Evolutionary conservation across 2,797 vertebrate genomes (phyloP).

Genomic region (Nothura maculosa): DNA sequence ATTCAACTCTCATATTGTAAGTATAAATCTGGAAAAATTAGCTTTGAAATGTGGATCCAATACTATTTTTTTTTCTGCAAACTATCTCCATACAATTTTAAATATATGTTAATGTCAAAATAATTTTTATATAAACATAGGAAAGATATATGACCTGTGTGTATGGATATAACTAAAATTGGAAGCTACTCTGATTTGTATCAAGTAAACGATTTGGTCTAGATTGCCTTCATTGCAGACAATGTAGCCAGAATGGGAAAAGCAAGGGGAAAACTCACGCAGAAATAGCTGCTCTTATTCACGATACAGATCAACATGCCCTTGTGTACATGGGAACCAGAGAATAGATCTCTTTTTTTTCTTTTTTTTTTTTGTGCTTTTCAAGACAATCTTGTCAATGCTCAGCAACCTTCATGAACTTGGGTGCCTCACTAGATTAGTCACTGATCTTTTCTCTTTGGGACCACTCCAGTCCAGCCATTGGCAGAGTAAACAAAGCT

Average conservation of each 20-base stretch:
- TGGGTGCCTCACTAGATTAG: neutral
- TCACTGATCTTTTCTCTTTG: neutral
- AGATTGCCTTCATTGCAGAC: neutral
- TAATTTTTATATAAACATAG: neutral
- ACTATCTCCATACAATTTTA: accelerated
- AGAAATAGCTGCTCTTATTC: neutral
- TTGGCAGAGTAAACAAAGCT: neutral
- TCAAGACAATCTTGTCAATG: constrained; percentile 33
- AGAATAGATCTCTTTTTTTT: neutral
- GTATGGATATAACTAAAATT: neutral
- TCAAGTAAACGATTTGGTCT: neutral
- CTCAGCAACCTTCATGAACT: neutral
- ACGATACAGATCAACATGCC: neutral
- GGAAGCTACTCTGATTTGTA: neutral
- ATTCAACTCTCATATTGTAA: neutral
- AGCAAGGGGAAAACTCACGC: neutral
- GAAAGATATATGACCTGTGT: accelerated
- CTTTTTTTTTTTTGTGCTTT: neutral
- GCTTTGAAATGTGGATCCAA: neutral
- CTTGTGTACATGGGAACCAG: neutral
- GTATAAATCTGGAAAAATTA: neutral
- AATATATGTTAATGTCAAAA: neutral
- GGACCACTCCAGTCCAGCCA: neutral
- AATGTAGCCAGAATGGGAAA: neutral
- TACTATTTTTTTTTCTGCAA: accelerated